Evolutionary conservation across 2,888 invertebrate genomes (phyloP).

Genomic region (Phoronis australis): DNA sequence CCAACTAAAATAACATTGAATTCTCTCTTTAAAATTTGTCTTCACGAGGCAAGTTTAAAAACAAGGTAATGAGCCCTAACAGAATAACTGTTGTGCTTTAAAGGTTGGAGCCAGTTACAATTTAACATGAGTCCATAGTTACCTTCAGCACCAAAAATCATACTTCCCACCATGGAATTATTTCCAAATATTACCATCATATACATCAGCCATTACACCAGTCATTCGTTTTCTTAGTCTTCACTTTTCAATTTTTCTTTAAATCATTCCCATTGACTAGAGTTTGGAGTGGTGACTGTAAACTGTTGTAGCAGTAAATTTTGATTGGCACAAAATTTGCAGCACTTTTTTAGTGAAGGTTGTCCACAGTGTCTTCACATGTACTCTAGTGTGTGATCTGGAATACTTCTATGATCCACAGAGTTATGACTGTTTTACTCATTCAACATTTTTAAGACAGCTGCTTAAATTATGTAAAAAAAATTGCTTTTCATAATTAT

Average conservation of each 20-base stretch:
- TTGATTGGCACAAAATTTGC: constrained; percentile 4
- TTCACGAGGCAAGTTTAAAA: constrained; percentile 8
- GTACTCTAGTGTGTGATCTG: neutral
- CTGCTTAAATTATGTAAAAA: neutral
- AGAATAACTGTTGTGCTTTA: constrained; percentile 6
- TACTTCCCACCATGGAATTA: constrained; percentile 1
- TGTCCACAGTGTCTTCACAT: constrained; percentile 3
- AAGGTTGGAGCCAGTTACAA: constrained; percentile 11
- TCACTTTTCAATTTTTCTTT: constrained; percentile 7
- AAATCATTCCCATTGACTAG: constrained; percentile 2
- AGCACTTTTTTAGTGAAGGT: neutral
- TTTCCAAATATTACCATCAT: constrained; percentile 9
- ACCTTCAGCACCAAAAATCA: neutral
- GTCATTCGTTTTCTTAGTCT: neutral
- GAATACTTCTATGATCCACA: neutral
- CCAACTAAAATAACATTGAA: constrained; percentile 6
- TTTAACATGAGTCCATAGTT: constrained; percentile 8
- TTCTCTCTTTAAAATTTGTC: constrained; percentile 5
- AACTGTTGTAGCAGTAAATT: constrained; percentile 7
- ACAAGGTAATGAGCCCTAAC: constrained; percentile 4
- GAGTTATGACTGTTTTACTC: neutral
- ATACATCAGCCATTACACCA: constrained; percentile 5
- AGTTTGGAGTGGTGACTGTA: constrained; percentile 3
- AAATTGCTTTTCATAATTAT: neutral
- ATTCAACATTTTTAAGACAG: neutral